These are phyloP conservation scores for Ciconia stormi DNA, from an alignment of 2,113 vertebrate species.

Conservation along the genomic window DNA sequence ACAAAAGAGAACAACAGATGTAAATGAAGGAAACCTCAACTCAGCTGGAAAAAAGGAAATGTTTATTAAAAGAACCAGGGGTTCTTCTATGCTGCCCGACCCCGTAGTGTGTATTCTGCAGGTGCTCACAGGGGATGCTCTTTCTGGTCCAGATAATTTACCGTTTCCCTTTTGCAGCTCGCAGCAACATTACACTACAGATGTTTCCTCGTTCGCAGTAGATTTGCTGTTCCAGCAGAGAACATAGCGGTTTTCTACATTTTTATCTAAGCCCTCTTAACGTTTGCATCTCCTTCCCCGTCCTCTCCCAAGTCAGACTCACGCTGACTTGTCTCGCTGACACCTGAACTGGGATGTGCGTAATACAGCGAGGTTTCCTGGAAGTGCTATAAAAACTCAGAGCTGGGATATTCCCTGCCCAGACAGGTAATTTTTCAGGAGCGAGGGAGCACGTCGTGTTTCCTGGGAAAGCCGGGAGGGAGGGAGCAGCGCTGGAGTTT, in stretches of 20 bases:
- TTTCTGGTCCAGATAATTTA: neutral
- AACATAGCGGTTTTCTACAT: neutral
- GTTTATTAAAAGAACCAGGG: neutral
- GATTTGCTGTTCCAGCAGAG: neutral
- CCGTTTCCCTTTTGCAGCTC: neutral
- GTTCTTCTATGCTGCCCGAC: neutral
- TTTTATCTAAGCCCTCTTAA: neutral
- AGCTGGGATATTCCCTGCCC: neutral
- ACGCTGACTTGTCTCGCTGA: neutral
- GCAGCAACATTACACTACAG: neutral
- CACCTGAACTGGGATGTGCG: neutral
- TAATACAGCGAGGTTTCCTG: neutral
- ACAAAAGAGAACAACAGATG: neutral
- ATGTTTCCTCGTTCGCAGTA: neutral
- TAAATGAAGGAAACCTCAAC: neutral
- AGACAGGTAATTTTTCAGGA: neutral
- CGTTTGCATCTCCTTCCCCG: neutral
- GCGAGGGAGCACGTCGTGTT: fast-evolving
- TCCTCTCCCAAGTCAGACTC: neutral
- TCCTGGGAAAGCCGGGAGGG: neutral
- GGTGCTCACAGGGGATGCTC: neutral
- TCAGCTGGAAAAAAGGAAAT: neutral
- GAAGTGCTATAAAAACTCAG: neutral
- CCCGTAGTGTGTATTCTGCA: fast-evolving
- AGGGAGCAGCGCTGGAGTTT: neutral